Conservation (phyloP, 2,797 vertebrate species). For the Todus mexicanus region DNA sequence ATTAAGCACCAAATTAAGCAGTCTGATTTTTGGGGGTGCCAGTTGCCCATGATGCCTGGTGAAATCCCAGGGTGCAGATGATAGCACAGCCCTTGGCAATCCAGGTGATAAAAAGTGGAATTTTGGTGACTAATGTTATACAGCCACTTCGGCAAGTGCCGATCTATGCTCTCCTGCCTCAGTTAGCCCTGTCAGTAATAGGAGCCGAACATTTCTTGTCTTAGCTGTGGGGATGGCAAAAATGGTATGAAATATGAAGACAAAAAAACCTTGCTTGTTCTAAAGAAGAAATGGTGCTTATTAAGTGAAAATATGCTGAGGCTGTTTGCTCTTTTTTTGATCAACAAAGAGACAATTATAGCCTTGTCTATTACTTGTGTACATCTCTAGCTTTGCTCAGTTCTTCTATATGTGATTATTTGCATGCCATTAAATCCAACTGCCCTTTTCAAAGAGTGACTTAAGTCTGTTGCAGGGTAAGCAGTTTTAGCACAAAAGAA, state of each 20-base stretch:
- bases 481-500: background rate
- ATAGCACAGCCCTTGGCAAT: background rate
- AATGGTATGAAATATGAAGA: background rate
- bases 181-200: background rate
- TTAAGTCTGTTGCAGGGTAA: background rate
- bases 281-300: background rate
- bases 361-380: background rate
- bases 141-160: background rate
- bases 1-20: background rate
- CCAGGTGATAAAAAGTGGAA: fast-evolving
- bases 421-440: background rate
- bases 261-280: background rate
- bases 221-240: background rate
- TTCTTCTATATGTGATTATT: background rate
- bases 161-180: background rate
- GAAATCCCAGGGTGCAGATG: background rate
- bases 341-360: background rate
- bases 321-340: background rate
- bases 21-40: background rate
- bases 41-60: background rate
- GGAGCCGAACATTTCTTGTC: background rate
- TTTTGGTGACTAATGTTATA: background rate
- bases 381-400: background rate
- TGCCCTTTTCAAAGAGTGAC: background rate
- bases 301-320: background rate